Base-by-base conservation (phyloP, 2,113 vertebrate genomes). In the Lasiurus borealis region DNA sequence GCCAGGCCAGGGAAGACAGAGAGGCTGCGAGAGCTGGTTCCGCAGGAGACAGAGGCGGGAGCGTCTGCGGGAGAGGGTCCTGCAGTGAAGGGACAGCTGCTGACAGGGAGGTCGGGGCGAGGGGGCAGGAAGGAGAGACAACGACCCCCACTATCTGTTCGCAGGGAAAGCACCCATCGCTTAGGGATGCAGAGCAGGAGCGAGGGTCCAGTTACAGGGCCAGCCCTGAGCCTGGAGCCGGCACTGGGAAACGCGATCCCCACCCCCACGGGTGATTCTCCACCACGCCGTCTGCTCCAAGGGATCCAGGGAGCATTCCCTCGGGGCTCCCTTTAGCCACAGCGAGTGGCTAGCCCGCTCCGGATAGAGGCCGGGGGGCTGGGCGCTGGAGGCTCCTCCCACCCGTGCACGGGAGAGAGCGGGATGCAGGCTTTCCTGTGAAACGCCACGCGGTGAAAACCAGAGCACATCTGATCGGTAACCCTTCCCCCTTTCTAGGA, bases 281-380 rank as follows among this genome's bases (percentile, higher is more conserved):
- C 21, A 73, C 31, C 12, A 50, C 8, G 57, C 29, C 5, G 1
- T 0, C 4, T 1, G 1, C n/a, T 10, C 16, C 3, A 0, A 16
- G 16, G 18, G 2, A 46, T 18, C n/a, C 59, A 46, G 4, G 23
- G 0, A 25, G 16, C 18, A 46, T 1, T 19, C 44, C n/a, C 21
- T 34, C 83, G 72, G 54, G 9, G 50, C 14, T 77, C 29, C 0
- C 25, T 7, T 50, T 27, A 62, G 36, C 5, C 34, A 44, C 3
- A 84, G 57, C 15, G 11, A 15, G 59, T 40, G 5, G 23, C 0
- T 25, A 14, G 25, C 18, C 46, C 85, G 64, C 50, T 91, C 44
- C 44, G 31, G 71, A 19, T 13, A 23, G 23, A 72, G 31, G 8
- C 6, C 31, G 14, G 0, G 0, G n/a, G 40, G 40, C 46, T n/a